Conservation (phyloP, 2,888 invertebrate species). For the Eupithecia inturbata region DNA sequence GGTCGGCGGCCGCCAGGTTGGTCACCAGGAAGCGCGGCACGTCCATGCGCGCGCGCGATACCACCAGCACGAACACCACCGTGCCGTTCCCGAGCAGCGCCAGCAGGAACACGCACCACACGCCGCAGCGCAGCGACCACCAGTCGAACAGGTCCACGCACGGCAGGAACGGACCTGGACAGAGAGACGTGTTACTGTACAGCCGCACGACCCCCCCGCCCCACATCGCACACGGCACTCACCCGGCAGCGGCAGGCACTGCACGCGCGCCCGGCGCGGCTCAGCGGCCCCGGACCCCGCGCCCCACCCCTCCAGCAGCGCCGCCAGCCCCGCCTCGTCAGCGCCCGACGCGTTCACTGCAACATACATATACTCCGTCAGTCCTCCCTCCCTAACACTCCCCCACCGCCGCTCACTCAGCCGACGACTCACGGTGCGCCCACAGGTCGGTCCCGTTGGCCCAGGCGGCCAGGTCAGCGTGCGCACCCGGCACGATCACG, state of each 20-base stretch:
- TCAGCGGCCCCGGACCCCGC: constrained; percentile 38
- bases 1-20: constrained; percentile 98
- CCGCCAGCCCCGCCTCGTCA: constrained; percentile 53
- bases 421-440: constrained; percentile 88
- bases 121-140: constrained; percentile 98
- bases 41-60: constrained; percentile 96
- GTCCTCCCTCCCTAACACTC: constrained; percentile 46
- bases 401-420: constrained; percentile 41
- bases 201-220: too few relatives aligned
- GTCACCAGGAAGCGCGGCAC: constrained; percentile 98
- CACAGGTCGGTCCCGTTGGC: constrained; percentile 92
- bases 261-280: constrained; percentile 77
- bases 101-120: constrained; percentile 98
- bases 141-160: constrained; percentile 98
- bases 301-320: constrained; percentile 43
- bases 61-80: constrained; percentile 96
- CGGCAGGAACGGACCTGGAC: constrained; percentile 95
- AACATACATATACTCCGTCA: background rate
- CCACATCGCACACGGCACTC: background rate
- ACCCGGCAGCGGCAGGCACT: constrained; percentile 93
- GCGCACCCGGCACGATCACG: constrained; percentile 71
- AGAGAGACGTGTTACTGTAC: background rate
- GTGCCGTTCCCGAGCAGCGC: constrained; percentile 98
- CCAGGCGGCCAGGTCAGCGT: constrained; percentile 88
- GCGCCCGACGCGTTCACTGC: constrained; percentile 63